Conservation (phyloP, 2,113 vertebrate species). For the Eptatretus burgeri region DNA sequence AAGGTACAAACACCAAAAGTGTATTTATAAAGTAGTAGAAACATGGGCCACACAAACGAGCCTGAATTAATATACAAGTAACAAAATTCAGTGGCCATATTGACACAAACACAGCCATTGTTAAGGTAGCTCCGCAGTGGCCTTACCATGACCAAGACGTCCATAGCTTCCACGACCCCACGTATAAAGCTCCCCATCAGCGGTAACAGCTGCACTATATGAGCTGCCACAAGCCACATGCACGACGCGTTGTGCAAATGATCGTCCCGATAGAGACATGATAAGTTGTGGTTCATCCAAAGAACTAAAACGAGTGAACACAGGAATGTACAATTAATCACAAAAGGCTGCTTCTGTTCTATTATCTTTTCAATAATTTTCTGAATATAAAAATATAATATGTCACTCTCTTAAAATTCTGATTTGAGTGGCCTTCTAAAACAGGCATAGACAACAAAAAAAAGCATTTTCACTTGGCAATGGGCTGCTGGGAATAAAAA, state of each 20-base stretch:
- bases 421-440: no score
- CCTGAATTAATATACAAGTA: background rate
- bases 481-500: no score
- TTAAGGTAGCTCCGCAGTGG: background rate
- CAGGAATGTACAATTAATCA: no score
- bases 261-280: slow-evolving; percentile 53
- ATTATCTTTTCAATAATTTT: no score
- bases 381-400: no score
- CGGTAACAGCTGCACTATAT: slow-evolving; percentile 66
- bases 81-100: background rate
- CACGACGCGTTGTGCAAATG: slow-evolving; percentile 52
- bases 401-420: no score
- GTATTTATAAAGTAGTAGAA: background rate
- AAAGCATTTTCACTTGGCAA: no score
- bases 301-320: slow-evolving; percentile 14
- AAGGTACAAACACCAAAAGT: slow-evolving; percentile 9
- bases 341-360: no score
- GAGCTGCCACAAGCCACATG: slow-evolving; percentile 79
- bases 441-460: no score
- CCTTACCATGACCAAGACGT: slow-evolving; percentile 59
- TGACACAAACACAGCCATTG: no score
- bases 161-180: slow-evolving; percentile 94
- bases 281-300: slow-evolving; percentile 68
- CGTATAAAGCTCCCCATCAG: slow-evolving; percentile 72
- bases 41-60: no score